Evolutionary conservation across 2,888 invertebrate species (phyloP).

Genomic region (Lamproptera curius): DNA sequence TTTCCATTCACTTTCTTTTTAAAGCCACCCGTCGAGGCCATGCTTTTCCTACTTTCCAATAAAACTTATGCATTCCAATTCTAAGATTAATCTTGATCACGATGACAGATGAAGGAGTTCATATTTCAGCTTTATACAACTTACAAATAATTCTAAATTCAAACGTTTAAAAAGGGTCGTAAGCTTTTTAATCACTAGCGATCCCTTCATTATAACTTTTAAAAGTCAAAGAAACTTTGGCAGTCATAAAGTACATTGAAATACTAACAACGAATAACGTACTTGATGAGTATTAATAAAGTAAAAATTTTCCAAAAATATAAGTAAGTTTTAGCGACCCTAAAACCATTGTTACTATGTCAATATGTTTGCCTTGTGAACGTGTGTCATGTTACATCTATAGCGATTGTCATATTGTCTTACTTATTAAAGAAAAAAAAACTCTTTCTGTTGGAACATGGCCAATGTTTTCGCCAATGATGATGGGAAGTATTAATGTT

Average conservation of each 20-base stretch:
- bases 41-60: slow-evolving; percentile 73
- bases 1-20: slow-evolving; percentile 33
- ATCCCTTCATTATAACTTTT: too few relatives aligned
- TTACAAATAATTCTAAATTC: background rate
- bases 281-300: too few relatives aligned
- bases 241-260: too few relatives aligned
- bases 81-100: slow-evolving; percentile 29
- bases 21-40: slow-evolving; percentile 45
- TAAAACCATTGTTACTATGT: too few relatives aligned
- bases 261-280: too few relatives aligned
- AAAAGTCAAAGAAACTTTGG: too few relatives aligned
- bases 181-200: background rate
- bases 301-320: too few relatives aligned
- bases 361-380: too few relatives aligned
- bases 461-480: too few relatives aligned
- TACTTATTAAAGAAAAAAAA: slow-evolving; percentile 11
- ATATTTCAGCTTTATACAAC: slow-evolving; percentile 34
- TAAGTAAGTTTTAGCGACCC: too few relatives aligned
- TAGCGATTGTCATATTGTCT: slow-evolving; percentile 1
- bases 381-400: slow-evolving; percentile 5
- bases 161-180: background rate
- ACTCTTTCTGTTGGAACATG: slow-evolving; percentile 23
- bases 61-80: slow-evolving; percentile 58
- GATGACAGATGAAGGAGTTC: slow-evolving; percentile 31
- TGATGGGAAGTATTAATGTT: too few relatives aligned